Percentiles rank a stretch among this genome's conserved stretches.
phyloP scores from a whole-genome alignment of 2,113 vertebrate species.

The Leptosomus discolor region DNA sequence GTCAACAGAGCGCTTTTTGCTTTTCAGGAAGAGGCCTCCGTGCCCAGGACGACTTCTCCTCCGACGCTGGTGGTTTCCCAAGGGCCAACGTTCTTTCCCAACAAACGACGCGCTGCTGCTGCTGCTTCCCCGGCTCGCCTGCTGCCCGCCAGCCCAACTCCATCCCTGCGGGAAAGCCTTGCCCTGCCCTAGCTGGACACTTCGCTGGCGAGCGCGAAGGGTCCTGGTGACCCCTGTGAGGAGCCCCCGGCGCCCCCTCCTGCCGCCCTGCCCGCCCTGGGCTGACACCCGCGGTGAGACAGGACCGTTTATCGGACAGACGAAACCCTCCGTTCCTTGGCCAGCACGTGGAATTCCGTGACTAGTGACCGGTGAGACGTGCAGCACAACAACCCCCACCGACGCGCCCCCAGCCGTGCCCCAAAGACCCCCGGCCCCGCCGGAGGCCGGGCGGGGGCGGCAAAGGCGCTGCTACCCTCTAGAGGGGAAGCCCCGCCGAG shows the following conservation, averaged over 20 bases:
- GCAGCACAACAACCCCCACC: too few relatives aligned
- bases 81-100: not conserved
- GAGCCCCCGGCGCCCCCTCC: too few relatives aligned
- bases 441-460: too few relatives aligned
- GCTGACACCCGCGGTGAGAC: not conserved
- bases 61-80: not conserved
- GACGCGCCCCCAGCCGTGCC: too few relatives aligned
- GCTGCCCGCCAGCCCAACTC: not conserved
- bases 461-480: too few relatives aligned
- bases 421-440: too few relatives aligned
- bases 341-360: not conserved
- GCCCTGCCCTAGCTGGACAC: not conserved
- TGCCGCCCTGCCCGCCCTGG: not conserved
- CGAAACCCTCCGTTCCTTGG: not conserved
- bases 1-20: not conserved
- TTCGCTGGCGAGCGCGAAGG: rapidly evolving
- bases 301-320: not conserved
- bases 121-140: not conserved
- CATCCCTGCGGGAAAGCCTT: rapidly evolving
- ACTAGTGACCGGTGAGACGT: too few relatives aligned
- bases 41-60: not conserved
- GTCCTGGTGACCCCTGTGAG: not conserved
- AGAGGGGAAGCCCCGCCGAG: too few relatives aligned
- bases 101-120: not conserved
- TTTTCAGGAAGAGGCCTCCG: not conserved